Percentiles rank a stretch among this genome's conserved stretches.
phyloP scores from a whole-genome alignment of 2,888 invertebrate genomes.

The Agrochola lota region DNA sequence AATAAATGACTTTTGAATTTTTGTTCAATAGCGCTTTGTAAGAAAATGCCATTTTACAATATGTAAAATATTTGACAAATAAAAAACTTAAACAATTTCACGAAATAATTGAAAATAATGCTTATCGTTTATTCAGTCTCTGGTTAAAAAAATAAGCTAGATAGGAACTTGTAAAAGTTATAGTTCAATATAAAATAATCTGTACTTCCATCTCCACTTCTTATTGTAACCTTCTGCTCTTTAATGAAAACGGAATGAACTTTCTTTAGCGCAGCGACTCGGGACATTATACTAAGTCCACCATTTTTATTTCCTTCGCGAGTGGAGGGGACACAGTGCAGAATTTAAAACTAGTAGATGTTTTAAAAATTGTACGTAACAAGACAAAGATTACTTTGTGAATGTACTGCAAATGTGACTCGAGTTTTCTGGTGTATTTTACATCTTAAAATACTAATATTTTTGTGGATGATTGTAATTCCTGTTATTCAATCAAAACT shows the following conservation, averaged over 20 bases:
- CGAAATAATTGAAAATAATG: background rate
- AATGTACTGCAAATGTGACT: slow-evolving; percentile 40
- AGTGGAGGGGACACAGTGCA: background rate
- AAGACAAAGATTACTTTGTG: slow-evolving; percentile 34
- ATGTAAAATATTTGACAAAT: background rate
- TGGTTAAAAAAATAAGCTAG: background rate
- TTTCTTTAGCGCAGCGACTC: slow-evolving; percentile 43
- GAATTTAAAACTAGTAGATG: slow-evolving; percentile 51
- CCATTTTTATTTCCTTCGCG: slow-evolving; percentile 52
- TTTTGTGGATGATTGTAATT: background rate
- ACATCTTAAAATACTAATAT: no score
- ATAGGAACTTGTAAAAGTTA: background rate
- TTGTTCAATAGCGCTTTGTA: no score
- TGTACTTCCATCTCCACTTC: slow-evolving; percentile 2
- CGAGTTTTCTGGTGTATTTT: slow-evolving; percentile 4
- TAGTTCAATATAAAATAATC: slow-evolving; percentile 28
- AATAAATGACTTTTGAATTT: no score
- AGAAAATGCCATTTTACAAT: no score
- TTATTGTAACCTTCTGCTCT: slow-evolving; percentile 22
- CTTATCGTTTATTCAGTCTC: background rate
- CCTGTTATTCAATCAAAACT: background rate
- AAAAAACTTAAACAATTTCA: background rate
- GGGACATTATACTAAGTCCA: slow-evolving; percentile 45
- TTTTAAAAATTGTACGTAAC: slow-evolving; percentile 48
- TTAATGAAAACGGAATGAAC: slow-evolving; percentile 42